phyloP scores from a whole-genome alignment of 2,113 vertebrate genomes.

The Phrynosoma blainvillii region DNA sequence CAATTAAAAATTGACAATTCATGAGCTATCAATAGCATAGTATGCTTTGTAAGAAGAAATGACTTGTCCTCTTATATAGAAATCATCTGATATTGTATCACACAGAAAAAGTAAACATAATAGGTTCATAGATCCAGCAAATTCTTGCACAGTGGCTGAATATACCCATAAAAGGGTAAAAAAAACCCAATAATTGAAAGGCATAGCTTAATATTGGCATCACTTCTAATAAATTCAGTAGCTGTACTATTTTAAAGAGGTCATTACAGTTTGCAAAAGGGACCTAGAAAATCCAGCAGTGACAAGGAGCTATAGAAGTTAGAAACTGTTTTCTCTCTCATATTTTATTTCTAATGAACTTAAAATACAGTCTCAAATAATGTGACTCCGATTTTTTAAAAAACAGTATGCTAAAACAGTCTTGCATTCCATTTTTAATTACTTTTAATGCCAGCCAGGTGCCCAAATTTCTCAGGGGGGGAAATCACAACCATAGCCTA shows the following conservation, averaged over 20 bases:
- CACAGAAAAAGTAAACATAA: neutral
- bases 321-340: neutral
- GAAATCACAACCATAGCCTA: constrained; percentile 11
- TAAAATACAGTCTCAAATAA: constrained; percentile 2
- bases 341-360: constrained; percentile 14
- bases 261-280: neutral
- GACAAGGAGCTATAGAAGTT: neutral
- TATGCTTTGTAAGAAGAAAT: constrained; percentile 1
- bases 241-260: neutral
- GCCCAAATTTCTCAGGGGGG: neutral
- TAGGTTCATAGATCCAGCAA: neutral
- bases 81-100: neutral
- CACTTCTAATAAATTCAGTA: neutral
- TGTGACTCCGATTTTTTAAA: neutral
- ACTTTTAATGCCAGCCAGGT: constrained; percentile 26
- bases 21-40: constrained; percentile 18
- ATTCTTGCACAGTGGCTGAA: neutral
- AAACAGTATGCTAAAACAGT: neutral
- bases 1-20: neutral
- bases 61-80: constrained; percentile 1
- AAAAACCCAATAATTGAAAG: neutral
- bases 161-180: neutral
- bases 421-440: constrained; percentile 18
- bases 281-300: neutral
- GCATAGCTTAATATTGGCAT: neutral